Evolutionary conservation across 2,113 vertebrate species (phyloP).

Genomic region (Myanophis thanlyinensis): DNA sequence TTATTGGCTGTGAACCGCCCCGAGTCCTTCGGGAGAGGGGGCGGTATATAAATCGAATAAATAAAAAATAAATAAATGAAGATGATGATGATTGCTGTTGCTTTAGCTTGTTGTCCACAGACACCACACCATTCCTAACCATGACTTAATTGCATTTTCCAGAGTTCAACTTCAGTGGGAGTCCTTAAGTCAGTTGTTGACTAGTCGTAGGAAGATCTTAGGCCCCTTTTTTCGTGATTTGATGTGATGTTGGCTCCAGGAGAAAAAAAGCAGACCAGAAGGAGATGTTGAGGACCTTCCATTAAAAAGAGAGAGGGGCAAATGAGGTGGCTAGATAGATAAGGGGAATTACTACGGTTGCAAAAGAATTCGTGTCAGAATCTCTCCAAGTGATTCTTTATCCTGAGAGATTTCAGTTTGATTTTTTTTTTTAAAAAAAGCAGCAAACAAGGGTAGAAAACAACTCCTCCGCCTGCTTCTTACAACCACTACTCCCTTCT

Average conservation of each 20-base stretch:
- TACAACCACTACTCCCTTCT: too few relatives aligned
- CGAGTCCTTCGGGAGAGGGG: too few relatives aligned
- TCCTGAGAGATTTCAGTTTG: not conserved
- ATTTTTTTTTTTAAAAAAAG: too few relatives aligned
- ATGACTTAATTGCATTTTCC: not conserved
- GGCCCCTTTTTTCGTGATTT: too few relatives aligned
- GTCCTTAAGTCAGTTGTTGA: not conserved
- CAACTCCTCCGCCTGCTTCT: too few relatives aligned
- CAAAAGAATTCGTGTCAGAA: too few relatives aligned
- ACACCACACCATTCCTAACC: not conserved
- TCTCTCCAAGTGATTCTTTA: not conserved
- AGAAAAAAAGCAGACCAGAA: not conserved
- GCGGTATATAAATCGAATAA: too few relatives aligned
- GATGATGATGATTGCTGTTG: not conserved
- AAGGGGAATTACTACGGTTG: too few relatives aligned
- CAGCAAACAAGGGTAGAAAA: too few relatives aligned
- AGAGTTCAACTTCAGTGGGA: not conserved
- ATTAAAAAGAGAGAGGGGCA: not conserved
- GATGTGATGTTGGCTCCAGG: not conserved
- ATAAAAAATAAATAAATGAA: too few relatives aligned
- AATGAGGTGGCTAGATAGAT: not conserved
- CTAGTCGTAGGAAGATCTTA: not conserved
- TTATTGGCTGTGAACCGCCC: too few relatives aligned
- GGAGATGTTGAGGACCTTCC: not conserved
- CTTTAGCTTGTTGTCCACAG: not conserved